A percentile compares a stretch with the other conserved stretches of the same genome.
Conservation (phyloP, 1,140 invertebrate species). For the Cheumatopsyche charites region DNA sequence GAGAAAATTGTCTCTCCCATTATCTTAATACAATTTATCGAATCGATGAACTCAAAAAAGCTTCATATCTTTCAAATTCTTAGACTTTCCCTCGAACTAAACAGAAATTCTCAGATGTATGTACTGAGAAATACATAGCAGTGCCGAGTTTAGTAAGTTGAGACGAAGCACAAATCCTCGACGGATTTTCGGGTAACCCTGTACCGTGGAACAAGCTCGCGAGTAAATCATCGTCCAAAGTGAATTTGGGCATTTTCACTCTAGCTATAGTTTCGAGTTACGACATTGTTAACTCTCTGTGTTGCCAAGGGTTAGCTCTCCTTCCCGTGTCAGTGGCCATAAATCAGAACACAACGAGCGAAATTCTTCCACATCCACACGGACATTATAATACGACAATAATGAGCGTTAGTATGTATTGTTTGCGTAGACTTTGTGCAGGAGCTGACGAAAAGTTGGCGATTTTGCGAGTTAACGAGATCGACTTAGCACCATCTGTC, state of each 20-base stretch:
- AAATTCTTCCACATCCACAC: too few relatives aligned
- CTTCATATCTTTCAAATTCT: too few relatives aligned
- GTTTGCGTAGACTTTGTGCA: too few relatives aligned
- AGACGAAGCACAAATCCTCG: not conserved
- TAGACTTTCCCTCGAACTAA: too few relatives aligned
- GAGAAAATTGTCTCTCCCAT: not conserved
- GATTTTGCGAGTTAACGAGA: too few relatives aligned
- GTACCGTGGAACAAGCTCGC: not conserved
- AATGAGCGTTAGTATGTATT: too few relatives aligned
- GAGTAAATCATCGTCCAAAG: not conserved
- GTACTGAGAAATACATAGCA: not conserved
- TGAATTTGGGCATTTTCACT: slow-evolving; percentile 7
- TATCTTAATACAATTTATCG: too few relatives aligned
- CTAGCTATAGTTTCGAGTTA: slow-evolving; percentile 1
- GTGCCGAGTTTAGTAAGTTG: not conserved
- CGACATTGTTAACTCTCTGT: not conserved
- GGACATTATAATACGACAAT: too few relatives aligned
- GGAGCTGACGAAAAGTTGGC: too few relatives aligned
- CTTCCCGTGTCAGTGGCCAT: not conserved
- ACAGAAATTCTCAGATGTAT: not conserved
- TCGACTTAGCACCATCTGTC: too few relatives aligned
- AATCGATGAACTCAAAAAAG: too few relatives aligned
- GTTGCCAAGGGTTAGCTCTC: not conserved
- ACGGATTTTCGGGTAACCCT: not conserved
- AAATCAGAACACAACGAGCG: not conserved